Evolutionary conservation across 2,888 invertebrate species (phyloP), one percentile per base, ranked within the genome.

Genomic region (Lymantria monacha): DNA sequence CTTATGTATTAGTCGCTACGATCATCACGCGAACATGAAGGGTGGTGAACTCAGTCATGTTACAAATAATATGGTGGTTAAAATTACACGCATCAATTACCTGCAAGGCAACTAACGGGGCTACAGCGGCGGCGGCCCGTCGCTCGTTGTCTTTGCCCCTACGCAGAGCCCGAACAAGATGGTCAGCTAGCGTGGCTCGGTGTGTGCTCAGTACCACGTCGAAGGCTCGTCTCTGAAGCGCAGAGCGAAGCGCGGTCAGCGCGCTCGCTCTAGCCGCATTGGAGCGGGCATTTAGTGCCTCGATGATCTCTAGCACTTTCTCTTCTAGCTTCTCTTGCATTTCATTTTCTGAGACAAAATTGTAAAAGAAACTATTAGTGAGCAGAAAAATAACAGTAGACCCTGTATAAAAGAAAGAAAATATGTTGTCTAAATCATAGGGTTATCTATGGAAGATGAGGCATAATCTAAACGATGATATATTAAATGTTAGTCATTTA

Each of bases 271-370:
- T 93, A 9, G 96, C 96, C 63, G 97, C 96, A 9, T 95, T 95
- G 59, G 97, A 96, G 71, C 98, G 97, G 63, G 98, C 96, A n/a
- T 95, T 94, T 40, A 97, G 92, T 22, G 95, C 96, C 75, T 99
- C 99, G 47, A 99, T 94, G 0, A 95, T 94, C 76, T 97, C 97
- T 31, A 94, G 92, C 30, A 99, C 92, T 80, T 97, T 97, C 69
- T 98, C 97, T 84, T 98, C 98, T 62, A 96, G 95, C 57, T 93
- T 93, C 68, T 93, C 93, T 60, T 91, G 92, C 40, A 79, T 72
- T 45, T 92, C 92, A 50, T 85, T 82, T 46, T 95, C 95, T 63
- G 7, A 36, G 11, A 40, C 13, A 46, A 15, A 9, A 22, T 22
- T 2, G 5, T 22, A 22, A 22, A 22, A n/a, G 11, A 7, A n/a